These are phyloP conservation scores for Misgurnus mizolepis DNA, from an alignment of 2,113 vertebrate species.

Conservation along the genomic window DNA sequence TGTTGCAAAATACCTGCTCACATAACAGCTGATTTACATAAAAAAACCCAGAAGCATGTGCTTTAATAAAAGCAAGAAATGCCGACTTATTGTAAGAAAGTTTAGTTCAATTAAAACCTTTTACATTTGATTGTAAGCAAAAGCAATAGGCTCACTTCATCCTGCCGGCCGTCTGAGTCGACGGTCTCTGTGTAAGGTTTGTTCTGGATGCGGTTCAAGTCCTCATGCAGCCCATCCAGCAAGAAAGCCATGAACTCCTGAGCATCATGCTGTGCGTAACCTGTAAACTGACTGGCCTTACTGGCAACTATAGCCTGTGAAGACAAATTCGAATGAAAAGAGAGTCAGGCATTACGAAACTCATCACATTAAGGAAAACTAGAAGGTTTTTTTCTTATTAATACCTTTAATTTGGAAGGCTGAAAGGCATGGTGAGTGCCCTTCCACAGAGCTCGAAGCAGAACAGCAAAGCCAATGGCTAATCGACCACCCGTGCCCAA, in stretches of 20 bases:
- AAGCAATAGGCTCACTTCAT: conserved; percentile 77
- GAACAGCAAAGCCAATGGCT: conserved; percentile 92
- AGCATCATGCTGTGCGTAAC: conserved; percentile 96
- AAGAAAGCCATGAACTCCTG: conserved; percentile 99
- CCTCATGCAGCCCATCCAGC: conserved; percentile 95
- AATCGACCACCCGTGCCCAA: conserved; percentile 92
- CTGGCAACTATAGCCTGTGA: conserved; percentile 92
- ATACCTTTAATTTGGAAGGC: conserved; percentile 95
- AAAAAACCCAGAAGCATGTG: too few species aligned
- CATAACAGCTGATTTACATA: too few species aligned
- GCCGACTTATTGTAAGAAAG: too few species aligned
- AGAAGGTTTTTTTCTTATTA: neutral
- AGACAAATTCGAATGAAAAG: neutral
- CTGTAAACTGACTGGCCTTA: conserved; percentile 98
- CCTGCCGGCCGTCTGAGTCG: conserved; percentile 92
- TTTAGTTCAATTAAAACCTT: neutral
- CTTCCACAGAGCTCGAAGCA: conserved; percentile 94
- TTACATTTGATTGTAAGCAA: neutral
- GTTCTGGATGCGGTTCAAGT: conserved; percentile 96
- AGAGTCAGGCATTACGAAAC: neutral
- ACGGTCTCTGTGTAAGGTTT: conserved; percentile 97
- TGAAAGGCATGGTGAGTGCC: conserved; percentile 97
- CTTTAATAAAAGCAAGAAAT: too few species aligned
- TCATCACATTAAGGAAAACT: neutral
- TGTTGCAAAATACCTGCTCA: too few species aligned